Evolutionary conservation across 2,113 vertebrate species (phyloP).

Genomic region (Myotis lucifugus): DNA sequence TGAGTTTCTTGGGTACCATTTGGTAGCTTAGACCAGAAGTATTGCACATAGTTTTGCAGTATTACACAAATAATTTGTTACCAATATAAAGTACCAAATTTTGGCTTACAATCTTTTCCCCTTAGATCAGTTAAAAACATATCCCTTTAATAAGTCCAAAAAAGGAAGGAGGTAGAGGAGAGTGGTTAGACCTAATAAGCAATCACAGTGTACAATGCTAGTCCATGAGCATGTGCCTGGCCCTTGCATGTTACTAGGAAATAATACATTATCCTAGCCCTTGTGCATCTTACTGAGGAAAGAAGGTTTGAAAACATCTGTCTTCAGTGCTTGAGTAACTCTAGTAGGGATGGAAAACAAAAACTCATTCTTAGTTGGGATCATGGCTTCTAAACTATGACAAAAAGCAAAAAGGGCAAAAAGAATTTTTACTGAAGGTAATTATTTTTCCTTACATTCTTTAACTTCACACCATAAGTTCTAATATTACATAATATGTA

Average conservation of each 20-base stretch:
- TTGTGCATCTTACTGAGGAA: neutral
- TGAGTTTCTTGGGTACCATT: neutral
- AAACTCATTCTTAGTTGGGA: neutral
- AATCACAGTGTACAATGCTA: neutral
- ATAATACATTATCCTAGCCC: neutral
- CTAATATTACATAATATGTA: neutral
- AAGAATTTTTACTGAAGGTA: slow-evolving; percentile 29
- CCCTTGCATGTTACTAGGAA: neutral
- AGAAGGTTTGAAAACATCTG: neutral
- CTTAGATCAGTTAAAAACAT: neutral
- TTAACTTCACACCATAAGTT: neutral
- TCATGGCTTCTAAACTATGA: neutral
- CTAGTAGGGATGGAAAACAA: neutral
- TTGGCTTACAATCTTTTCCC: neutral
- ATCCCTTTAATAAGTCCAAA: neutral
- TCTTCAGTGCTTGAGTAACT: neutral
- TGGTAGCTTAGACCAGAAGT: neutral
- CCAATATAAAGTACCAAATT: slow-evolving; percentile 28
- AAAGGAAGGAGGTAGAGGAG: accelerated
- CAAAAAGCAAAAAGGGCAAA: neutral
- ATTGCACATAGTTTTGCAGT: neutral
- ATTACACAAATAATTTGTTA: slow-evolving; percentile 13
- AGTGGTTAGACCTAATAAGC: neutral
- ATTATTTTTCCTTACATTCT: slow-evolving; percentile 17
- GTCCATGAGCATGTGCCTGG: neutral